Evolutionary conservation across 2,888 invertebrate genomes (phyloP).

Genomic region (Gortyna flavago): DNA sequence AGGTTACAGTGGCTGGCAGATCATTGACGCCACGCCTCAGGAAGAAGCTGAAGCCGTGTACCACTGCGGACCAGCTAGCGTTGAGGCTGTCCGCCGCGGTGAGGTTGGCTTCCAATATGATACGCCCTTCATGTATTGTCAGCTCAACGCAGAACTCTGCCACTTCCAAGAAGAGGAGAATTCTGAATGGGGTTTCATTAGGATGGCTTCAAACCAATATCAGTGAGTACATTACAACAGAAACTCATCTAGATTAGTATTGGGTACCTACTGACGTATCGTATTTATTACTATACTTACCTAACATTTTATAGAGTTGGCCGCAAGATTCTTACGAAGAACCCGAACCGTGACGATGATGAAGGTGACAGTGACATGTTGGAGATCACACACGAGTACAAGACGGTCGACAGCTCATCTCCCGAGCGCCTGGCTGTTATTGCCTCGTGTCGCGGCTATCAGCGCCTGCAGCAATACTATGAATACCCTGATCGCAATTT

Average conservation of each 20-base stretch:
- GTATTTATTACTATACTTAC: background rate
- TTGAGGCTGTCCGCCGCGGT: slow-evolving; percentile 92
- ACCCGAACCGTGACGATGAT: slow-evolving; percentile 91
- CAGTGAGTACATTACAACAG: slow-evolving; percentile 87
- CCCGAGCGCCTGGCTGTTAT: slow-evolving; percentile 92
- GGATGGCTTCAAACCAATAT: slow-evolving; percentile 91
- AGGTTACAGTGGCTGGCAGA: slow-evolving; percentile 96
- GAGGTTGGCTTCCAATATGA: slow-evolving; percentile 94
- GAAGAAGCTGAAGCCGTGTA: slow-evolving; percentile 91
- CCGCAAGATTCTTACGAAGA: slow-evolving; percentile 92
- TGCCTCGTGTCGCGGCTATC: slow-evolving; percentile 92
- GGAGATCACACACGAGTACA: slow-evolving; percentile 92
- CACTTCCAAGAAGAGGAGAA: slow-evolving; percentile 93
- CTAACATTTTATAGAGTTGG: slow-evolving; percentile 89
- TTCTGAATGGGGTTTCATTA: slow-evolving; percentile 92
- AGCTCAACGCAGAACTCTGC: slow-evolving; percentile 94
- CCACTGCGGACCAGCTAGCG: slow-evolving; percentile 91
- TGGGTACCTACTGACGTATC: background rate
- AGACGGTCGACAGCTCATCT: slow-evolving; percentile 91
- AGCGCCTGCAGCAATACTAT: slow-evolving; percentile 91
- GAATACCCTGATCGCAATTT: slow-evolving; percentile 90
- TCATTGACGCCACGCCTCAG: slow-evolving; percentile 94
- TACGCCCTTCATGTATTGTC: slow-evolving; percentile 93
- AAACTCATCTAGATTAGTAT: background rate
- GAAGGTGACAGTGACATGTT: slow-evolving; percentile 91